Conservation (phyloP, 2,888 invertebrate genomes). For the Syrista parreyssii region DNA sequence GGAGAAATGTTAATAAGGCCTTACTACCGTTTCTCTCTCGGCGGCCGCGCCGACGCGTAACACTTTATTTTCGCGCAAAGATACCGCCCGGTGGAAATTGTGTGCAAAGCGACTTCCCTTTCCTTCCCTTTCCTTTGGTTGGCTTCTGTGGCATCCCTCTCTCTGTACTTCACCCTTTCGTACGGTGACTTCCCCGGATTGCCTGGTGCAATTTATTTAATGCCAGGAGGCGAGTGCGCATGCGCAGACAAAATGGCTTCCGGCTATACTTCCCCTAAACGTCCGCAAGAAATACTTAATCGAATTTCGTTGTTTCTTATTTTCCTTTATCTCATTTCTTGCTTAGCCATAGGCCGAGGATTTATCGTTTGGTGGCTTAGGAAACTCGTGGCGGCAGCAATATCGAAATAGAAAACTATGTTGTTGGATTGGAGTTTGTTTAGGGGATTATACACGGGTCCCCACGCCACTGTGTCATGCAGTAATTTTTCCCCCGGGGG, state of each 20-base stretch:
- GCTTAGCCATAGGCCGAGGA: not conserved
- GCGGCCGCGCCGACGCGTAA: constrained; percentile 25
- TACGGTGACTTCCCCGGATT: not conserved
- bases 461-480: constrained; percentile 4
- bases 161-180: not conserved
- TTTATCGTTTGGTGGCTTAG: not conserved
- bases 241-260: not conserved
- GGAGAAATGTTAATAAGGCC: constrained; percentile 65
- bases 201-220: not conserved
- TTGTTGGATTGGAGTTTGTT: not conserved
- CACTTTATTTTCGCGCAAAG: constrained; percentile 49
- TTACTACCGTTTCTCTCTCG: constrained; percentile 43
- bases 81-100: constrained; percentile 53
- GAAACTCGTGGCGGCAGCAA: not conserved
- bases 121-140: constrained; percentile 18
- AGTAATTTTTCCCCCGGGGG: constrained; percentile 7
- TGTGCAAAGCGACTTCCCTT: constrained; percentile 48
- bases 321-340: not conserved
- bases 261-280: not conserved
- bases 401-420: not conserved
- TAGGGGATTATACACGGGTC: not conserved
- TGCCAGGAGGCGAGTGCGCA: not conserved
- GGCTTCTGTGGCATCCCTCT: constrained; percentile 12
- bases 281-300: not conserved
- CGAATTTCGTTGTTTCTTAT: not conserved